A percentile compares a stretch with the other conserved stretches of the same genome.
Conservation (phyloP, 2,113 vertebrate species). For the Etheostoma spectabile region DNA sequence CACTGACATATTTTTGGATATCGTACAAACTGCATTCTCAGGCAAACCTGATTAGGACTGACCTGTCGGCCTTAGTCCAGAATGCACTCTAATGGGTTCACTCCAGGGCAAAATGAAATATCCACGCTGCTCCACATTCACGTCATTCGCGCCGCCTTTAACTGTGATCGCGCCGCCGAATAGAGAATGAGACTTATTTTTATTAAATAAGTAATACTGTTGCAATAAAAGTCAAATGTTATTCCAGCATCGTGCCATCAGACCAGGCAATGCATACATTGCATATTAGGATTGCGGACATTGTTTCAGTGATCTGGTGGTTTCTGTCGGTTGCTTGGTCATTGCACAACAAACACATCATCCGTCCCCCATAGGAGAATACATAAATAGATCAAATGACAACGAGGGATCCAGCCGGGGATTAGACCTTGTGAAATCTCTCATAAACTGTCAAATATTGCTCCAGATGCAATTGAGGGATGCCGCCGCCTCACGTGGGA, state of each 20-base stretch:
- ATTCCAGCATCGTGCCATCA: neutral
- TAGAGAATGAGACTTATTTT: neutral
- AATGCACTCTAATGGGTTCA: neutral
- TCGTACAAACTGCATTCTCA: neutral
- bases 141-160: too few relatives aligned
- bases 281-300: constrained; percentile 37
- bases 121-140: too few relatives aligned
- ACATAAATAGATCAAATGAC: constrained; percentile 3
- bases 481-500: neutral
- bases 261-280: constrained; percentile 3
- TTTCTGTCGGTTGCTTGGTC: constrained; percentile 19
- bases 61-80: constrained; percentile 8
- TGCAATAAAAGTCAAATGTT: neutral
- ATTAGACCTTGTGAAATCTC: neutral
- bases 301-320: constrained; percentile 48
- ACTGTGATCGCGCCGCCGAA: too few relatives aligned
- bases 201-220: neutral
- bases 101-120: too few relatives aligned
- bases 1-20: neutral
- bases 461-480: neutral
- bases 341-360: constrained; percentile 49
- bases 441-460: neutral
- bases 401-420: neutral
- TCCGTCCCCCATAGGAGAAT: neutral
- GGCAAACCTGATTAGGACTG: constrained; percentile 19